A percentile compares a stretch with the other conserved stretches of the same genome.
phyloP scores from a whole-genome alignment of 2,888 invertebrate species.

The Tipula vernalis region DNA sequence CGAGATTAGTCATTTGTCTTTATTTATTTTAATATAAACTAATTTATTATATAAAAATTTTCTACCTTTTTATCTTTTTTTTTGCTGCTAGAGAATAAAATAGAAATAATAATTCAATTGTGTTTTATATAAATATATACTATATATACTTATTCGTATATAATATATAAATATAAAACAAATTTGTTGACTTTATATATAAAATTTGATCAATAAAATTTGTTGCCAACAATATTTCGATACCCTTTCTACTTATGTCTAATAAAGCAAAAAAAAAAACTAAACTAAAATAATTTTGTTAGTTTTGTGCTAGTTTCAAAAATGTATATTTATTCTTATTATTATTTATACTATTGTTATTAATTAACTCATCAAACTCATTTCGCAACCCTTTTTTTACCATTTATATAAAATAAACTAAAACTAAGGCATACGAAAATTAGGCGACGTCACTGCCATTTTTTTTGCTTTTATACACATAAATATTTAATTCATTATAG shows the following conservation, averaged over 20 bases:
- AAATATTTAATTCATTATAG: background rate
- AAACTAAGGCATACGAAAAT: background rate
- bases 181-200: background rate
- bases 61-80: background rate
- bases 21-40: conserved; percentile 4
- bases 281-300: background rate
- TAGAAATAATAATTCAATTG: background rate
- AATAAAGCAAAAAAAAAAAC: background rate
- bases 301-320: background rate
- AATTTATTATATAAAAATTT: background rate
- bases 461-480: background rate
- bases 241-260: background rate
- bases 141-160: background rate
- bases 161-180: background rate
- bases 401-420: background rate
- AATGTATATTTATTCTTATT: background rate
- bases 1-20: conserved; percentile 4
- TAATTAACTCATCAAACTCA: background rate
- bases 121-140: too few relatives aligned
- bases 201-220: conserved; percentile 1
- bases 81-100: background rate
- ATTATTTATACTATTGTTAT: background rate
- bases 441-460: conserved; percentile 4
- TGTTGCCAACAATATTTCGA: conserved; percentile 4
- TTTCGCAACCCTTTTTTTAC: background rate